These are phyloP conservation scores for Aspiorhynchus laticeps DNA, from an alignment of 2,113 vertebrate genomes.

Conservation along the genomic window DNA sequence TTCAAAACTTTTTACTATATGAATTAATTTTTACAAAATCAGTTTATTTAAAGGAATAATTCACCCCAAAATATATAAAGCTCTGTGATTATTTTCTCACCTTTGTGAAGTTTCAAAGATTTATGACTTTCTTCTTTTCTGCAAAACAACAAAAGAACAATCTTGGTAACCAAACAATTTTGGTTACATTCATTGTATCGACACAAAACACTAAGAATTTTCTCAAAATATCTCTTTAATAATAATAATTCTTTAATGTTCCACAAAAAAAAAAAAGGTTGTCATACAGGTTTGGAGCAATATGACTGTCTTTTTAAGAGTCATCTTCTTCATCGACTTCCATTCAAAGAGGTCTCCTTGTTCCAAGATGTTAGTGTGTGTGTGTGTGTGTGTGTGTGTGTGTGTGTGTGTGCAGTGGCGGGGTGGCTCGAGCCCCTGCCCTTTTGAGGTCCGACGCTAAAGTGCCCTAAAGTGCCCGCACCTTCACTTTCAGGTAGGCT, in stretches of 20 bases:
- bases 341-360: background rate
- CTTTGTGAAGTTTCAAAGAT: background rate
- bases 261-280: background rate
- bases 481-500: no score
- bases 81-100: background rate
- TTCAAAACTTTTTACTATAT: no score
- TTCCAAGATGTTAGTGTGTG: background rate
- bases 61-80: background rate
- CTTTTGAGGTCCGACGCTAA: no score
- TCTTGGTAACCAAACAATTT: background rate
- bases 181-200: background rate
- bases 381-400: background rate
- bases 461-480: no score
- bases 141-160: background rate
- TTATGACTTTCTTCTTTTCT: background rate
- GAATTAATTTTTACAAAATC: no score
- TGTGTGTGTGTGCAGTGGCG: no score
- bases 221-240: background rate
- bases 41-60: no score
- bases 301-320: background rate
- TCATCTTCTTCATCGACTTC: background rate
- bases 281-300: background rate
- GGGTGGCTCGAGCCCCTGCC: no score
- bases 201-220: background rate
- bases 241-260: background rate